Base-by-base conservation (phyloP, 2,113 vertebrate genomes). In the Phyllopteryx taeniolatus region DNA sequence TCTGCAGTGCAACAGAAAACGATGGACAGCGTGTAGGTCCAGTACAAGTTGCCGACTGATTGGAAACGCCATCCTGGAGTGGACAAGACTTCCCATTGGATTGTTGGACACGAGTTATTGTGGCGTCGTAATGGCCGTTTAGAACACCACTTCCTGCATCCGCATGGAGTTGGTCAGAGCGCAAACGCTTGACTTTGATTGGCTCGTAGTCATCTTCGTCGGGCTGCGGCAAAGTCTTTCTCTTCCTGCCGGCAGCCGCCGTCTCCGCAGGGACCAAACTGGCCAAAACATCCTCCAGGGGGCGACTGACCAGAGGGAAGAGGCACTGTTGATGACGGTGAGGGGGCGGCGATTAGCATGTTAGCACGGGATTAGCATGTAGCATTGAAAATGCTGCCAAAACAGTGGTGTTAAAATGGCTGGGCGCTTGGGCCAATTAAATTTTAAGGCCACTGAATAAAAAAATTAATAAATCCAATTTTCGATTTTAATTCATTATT, bases 251-350 rank as follows among this genome's bases (percentile, higher is more conserved):
- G 77, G 68, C 63, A 5, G 33, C 64, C 33, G 56, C 13, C 51
- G 90, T 87, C 79, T 82, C 81, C 83, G 85, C 87, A n/a, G 79
- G 79, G 19, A 49, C 85, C 42, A 89, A 91, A 89, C 88, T 87
- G 75, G 85, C 83, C 86, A 95, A 85, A 79, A 96, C 83, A 78
- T 94, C 94, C 85, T 90, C 94, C 86, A 96, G 78, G 8, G 95
- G 90, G 54, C 86, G 91, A 83, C 88, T 95, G 76, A 96, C 96
- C 83, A 99, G 88, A 17, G 98, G 98, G 85, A 95, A 99, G 78
- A 98, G 95, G 86, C 97, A 99, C 98, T 98, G 79, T 43, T 35
- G 31, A 35, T 5, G 4, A 12, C 51, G 5, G 43, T 56, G 27
- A 79, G 35, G 13, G 4, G n/a, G n/a, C n/a, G n/a, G n/a, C n/a